These are phyloP conservation scores for Siphamia tubifer DNA, from an alignment of 2,113 vertebrate species.

Conservation along the genomic window DNA sequence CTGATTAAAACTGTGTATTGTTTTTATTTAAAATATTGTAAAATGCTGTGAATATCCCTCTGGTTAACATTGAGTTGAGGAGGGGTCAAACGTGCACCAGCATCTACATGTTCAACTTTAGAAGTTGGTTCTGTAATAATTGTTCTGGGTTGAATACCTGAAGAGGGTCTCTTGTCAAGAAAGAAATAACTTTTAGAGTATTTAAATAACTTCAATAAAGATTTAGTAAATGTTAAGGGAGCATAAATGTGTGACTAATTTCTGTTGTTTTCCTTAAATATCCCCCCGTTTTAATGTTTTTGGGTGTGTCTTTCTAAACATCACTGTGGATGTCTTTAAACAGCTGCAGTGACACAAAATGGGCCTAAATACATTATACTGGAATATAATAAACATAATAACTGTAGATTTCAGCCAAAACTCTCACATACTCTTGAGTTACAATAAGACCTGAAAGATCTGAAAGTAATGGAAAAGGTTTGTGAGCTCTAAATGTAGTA, in stretches of 20 bases:
- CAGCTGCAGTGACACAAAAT: too few relatives aligned
- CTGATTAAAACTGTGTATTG: not conserved
- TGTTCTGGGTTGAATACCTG: not conserved
- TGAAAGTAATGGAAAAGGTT: too few relatives aligned
- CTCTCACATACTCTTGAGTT: too few relatives aligned
- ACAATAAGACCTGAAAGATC: too few relatives aligned
- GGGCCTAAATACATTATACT: too few relatives aligned
- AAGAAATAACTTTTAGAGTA: constrained; percentile 14
- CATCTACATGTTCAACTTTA: constrained; percentile 52
- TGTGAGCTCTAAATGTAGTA: not conserved
- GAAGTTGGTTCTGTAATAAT: constrained; percentile 48
- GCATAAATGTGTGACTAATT: not conserved
- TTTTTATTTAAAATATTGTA: not conserved
- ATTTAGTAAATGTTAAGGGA: constrained; percentile 3
- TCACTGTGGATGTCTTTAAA: too few relatives aligned
- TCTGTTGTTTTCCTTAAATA: not conserved
- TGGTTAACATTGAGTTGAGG: not conserved
- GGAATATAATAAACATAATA: too few relatives aligned
- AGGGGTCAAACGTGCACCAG: not conserved
- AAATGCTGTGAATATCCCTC: constrained; percentile 28
- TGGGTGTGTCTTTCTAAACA: too few relatives aligned
- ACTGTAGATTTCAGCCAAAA: too few relatives aligned
- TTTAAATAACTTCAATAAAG: constrained; percentile 61
- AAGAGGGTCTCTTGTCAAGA: constrained; percentile 18
- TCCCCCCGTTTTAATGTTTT: too few relatives aligned